These are phyloP conservation scores for Zootermopsis nevadensis DNA, from an alignment of 2,888 invertebrate genomes.

Conservation along the genomic window DNA sequence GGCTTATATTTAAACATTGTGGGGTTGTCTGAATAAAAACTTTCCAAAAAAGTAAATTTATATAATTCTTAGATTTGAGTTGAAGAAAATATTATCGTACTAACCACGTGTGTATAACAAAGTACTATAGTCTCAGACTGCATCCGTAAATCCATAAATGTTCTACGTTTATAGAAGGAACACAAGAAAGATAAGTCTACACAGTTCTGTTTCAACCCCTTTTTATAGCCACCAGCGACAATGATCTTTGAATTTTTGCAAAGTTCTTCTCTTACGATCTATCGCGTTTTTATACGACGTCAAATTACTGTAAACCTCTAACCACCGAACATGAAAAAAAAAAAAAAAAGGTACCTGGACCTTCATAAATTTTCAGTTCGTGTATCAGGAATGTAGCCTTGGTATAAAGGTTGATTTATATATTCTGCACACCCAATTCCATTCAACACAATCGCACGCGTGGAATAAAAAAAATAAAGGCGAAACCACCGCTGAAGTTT, in stretches of 20 bases:
- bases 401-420: slow-evolving; percentile 26
- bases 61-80: too few relatives aligned
- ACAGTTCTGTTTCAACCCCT: neutral
- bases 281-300: neutral
- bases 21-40: too few relatives aligned
- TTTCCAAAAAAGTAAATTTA: too few relatives aligned
- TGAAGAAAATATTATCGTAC: too few relatives aligned
- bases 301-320: slow-evolving; percentile 24
- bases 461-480: neutral
- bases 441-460: neutral
- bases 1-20: too few relatives aligned
- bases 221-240: neutral
- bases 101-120: too few relatives aligned
- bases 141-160: neutral
- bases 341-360: slow-evolving; percentile 12
- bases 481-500: neutral
- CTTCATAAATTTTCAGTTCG: slow-evolving; percentile 30
- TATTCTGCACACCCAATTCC: neutral
- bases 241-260: neutral
- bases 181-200: neutral
- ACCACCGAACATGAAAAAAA: slow-evolving; percentile 21
- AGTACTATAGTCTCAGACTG: too few relatives aligned
- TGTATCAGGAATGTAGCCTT: slow-evolving; percentile 13
- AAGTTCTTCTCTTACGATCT: neutral
- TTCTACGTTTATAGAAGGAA: neutral